These are phyloP conservation scores for Scortum barcoo DNA, from an alignment of 2,113 vertebrate species.

Conservation along the genomic window DNA sequence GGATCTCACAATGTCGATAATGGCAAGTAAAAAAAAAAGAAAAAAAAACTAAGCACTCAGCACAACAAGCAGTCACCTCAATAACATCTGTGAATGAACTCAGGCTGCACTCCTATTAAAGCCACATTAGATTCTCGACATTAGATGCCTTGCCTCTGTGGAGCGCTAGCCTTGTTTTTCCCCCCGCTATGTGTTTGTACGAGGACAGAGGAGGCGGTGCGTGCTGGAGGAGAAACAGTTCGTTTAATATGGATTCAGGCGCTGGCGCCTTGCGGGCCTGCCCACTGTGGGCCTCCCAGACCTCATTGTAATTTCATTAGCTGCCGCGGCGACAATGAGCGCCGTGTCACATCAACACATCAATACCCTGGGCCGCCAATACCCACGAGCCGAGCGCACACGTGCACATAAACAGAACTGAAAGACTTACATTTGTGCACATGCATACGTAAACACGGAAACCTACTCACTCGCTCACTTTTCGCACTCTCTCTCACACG, in stretches of 20 bases:
- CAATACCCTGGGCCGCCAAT: conserved; percentile 50
- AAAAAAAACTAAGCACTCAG: conserved; percentile 12
- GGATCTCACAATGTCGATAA: conserved; percentile 7
- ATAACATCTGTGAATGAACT: conserved; percentile 52
- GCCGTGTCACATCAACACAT: conserved; percentile 74
- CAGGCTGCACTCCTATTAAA: conserved; percentile 41
- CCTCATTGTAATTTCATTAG: conserved; percentile 82
- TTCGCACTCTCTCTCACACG: conserved; percentile 62
- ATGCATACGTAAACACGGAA: conserved; percentile 55
- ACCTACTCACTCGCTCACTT: conserved; percentile 46
- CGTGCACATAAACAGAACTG: conserved; percentile 27
- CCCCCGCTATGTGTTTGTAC: conserved; percentile 21
- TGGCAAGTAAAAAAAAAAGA: conserved; percentile 1
- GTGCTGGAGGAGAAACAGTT: conserved; percentile 49
- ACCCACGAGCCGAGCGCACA: conserved; percentile 33
- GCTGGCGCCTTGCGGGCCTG: conserved; percentile 46
- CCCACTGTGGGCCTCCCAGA: conserved; percentile 68
- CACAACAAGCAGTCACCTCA: conserved; percentile 28
- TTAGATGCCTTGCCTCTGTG: conserved; percentile 17
- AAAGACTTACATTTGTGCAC: conserved; percentile 44
- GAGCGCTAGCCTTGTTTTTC: conserved; percentile 28
- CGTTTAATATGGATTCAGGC: conserved; percentile 68
- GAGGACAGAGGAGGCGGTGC: conserved; percentile 36
- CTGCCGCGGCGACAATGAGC: conserved; percentile 66
- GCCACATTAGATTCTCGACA: conserved; percentile 41